Conservation (phyloP, 2,888 invertebrate genomes). For the Bimastos eiseni region DNA sequence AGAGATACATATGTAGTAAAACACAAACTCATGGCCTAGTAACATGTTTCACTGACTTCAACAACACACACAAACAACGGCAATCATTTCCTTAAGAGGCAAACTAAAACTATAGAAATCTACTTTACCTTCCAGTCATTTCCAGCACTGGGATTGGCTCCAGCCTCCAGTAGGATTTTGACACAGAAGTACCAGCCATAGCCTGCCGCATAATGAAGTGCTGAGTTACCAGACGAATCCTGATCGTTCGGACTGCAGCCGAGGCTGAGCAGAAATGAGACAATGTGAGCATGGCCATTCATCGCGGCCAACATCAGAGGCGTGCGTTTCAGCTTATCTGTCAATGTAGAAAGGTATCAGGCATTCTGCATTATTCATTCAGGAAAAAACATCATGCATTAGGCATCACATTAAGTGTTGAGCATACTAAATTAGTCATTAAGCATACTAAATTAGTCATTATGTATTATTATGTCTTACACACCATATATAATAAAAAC, state of each 20-base stretch:
- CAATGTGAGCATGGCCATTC: constrained; percentile 65
- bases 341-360: not conserved
- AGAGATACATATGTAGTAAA: not conserved
- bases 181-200: constrained; percentile 67
- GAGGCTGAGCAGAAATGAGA: constrained; percentile 63
- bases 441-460: no score
- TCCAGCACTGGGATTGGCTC: constrained; percentile 58
- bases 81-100: not conserved
- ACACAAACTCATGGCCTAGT: no score
- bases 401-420: not conserved
- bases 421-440: no score
- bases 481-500: no score
- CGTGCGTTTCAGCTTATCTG: constrained; percentile 65
- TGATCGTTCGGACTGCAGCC: constrained; percentile 63
- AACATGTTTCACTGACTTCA: not conserved
- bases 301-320: constrained; percentile 66
- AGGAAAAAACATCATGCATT: not conserved
- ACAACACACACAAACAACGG: not conserved
- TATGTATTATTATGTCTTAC: no score
- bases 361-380: not conserved
- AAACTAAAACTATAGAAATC: not conserved
- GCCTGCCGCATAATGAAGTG: constrained; percentile 66
- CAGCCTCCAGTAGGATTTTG: constrained; percentile 62
- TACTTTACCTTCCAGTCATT: constrained; percentile 64
- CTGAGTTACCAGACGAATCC: constrained; percentile 65